Evolutionary conservation across 2,888 invertebrate genomes (phyloP).

Genomic region (Epirrhoe alternata): DNA sequence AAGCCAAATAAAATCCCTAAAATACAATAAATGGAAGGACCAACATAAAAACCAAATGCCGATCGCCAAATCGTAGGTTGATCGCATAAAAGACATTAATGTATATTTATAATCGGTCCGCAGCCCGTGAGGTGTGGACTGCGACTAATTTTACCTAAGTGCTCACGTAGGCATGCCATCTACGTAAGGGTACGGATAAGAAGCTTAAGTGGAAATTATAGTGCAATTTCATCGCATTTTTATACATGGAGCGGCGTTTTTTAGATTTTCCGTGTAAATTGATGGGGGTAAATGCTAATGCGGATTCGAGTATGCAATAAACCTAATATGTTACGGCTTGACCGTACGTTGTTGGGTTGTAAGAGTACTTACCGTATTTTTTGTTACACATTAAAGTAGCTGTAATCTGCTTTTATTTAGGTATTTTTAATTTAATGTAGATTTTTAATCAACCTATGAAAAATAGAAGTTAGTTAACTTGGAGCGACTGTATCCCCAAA

Average conservation of each 20-base stretch:
- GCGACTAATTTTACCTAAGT: slow-evolving; percentile 64
- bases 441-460: neutral
- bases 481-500: too few species aligned
- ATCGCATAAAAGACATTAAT: slow-evolving; percentile 38
- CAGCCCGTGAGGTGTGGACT: slow-evolving; percentile 51
- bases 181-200: slow-evolving; percentile 57
- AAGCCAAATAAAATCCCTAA: slow-evolving; percentile 5
- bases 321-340: slow-evolving; percentile 32
- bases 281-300: slow-evolving; percentile 40
- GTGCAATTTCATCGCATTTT: slow-evolving; percentile 57
- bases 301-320: slow-evolving; percentile 31
- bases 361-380: slow-evolving; percentile 1
- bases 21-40: neutral
- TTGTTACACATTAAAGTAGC: neutral
- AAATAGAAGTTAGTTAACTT: neutral
- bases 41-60: slow-evolving; percentile 20
- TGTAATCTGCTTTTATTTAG: slow-evolving; percentile 14
- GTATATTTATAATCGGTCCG: slow-evolving; percentile 52
- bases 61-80: slow-evolving; percentile 40
- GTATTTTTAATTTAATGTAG: slow-evolving; percentile 24
- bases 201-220: slow-evolving; percentile 63
- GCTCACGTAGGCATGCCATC: slow-evolving; percentile 63
- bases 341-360: slow-evolving; percentile 9
- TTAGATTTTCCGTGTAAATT: slow-evolving; percentile 44
- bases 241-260: slow-evolving; percentile 44